These are phyloP conservation scores for Atrichornis clamosus DNA, from an alignment of 2,113 vertebrate genomes.

Conservation along the genomic window DNA sequence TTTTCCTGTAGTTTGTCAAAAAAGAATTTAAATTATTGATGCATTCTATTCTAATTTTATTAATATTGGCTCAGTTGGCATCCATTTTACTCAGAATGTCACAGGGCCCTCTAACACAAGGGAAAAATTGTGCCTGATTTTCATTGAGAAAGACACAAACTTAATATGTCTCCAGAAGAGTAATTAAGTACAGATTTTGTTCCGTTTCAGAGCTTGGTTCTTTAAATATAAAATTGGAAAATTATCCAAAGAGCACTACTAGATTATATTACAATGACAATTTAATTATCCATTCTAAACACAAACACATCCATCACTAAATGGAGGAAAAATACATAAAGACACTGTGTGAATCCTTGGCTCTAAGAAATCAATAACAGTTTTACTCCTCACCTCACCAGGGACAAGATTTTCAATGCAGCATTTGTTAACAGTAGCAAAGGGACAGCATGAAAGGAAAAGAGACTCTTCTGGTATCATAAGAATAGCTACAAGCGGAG, in stretches of 20 bases:
- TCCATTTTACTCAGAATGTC: neutral
- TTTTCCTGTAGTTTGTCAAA: neutral
- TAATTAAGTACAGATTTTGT: neutral
- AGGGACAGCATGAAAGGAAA: neutral
- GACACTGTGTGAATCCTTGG: neutral
- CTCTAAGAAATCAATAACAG: neutral
- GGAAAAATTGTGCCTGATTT: neutral
- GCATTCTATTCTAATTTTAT: neutral
- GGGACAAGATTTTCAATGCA: neutral
- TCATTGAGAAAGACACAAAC: neutral
- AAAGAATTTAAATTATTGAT: neutral
- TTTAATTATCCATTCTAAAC: neutral
- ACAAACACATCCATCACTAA: neutral
- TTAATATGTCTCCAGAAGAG: neutral
- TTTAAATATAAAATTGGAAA: neutral
- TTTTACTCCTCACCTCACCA: neutral
- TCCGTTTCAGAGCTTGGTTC: neutral
- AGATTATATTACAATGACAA: neutral
- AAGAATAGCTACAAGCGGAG: neutral
- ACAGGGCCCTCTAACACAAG: neutral
- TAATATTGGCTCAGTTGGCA: neutral
- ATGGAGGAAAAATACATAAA: neutral
- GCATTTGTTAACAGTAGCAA: neutral
- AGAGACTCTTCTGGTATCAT: neutral
- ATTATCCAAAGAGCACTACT: neutral